Percentiles rank a stretch among this genome's conserved stretches.
Conservation (phyloP, 2,888 invertebrate species). For the Drosophila dives region DNA sequence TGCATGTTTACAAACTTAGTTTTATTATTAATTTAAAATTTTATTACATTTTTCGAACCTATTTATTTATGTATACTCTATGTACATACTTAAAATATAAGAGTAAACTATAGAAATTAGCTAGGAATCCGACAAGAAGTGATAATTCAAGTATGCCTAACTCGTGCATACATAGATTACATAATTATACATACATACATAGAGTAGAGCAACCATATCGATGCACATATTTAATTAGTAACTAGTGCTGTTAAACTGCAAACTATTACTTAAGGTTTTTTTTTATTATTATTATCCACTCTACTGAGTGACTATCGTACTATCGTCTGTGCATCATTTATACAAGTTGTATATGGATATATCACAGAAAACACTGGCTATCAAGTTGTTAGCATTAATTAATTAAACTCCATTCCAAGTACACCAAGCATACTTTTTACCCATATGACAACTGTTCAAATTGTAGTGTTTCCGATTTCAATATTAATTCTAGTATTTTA, state of each 20-base stretch:
- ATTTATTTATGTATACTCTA: conserved; percentile 14
- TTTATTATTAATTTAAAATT: conserved; percentile 25
- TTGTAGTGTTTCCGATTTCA: conserved; percentile 28
- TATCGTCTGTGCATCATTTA: conserved; percentile 14
- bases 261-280: conserved; percentile 3
- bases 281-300: background rate
- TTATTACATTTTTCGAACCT: conserved; percentile 33
- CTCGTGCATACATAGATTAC: conserved; percentile 2
- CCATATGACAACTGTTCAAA: conserved; percentile 34
- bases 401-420: conserved; percentile 9
- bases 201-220: conserved; percentile 7
- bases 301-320: background rate
- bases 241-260: conserved; percentile 4
- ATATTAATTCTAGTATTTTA: conserved; percentile 11
- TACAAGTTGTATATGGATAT: conserved; percentile 43
- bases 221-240: conserved; percentile 7
- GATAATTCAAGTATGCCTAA: conserved; percentile 9
- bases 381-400: conserved; percentile 19
- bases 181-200: background rate
- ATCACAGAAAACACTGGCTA: conserved; percentile 65
- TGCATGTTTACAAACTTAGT: conserved; percentile 51
- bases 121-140: conserved; percentile 33
- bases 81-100: conserved; percentile 28
- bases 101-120: conserved; percentile 32
- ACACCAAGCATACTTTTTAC: conserved; percentile 26